phyloP scores from a whole-genome alignment of 92 coral and sea anemone species.

The Blastomussa wellsi region DNA sequence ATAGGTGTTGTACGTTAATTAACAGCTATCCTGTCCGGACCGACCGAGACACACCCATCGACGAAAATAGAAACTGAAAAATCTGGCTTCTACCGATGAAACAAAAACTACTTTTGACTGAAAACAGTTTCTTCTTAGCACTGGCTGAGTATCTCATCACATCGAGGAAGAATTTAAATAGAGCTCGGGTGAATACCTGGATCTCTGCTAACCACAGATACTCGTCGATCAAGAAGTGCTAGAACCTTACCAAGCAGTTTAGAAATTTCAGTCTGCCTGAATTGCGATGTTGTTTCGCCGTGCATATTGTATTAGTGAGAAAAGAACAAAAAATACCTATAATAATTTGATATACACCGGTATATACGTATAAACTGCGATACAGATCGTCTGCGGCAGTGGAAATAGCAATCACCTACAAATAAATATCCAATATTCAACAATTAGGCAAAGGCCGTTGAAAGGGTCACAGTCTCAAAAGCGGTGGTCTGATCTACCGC shows the following conservation, averaged over 20 bases:
- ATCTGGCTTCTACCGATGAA: constrained; percentile 11
- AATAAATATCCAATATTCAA: background rate
- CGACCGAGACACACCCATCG: constrained; percentile 9
- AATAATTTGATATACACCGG: background rate
- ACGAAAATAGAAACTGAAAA: background rate
- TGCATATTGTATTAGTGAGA: background rate
- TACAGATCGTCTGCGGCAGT: background rate
- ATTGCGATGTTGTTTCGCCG: background rate
- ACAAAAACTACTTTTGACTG: background rate
- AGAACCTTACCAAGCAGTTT: background rate
- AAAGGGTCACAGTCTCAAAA: background rate
- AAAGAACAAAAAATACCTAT: background rate
- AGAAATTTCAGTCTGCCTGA: background rate
- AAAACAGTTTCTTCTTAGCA: background rate
- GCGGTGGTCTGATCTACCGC: background rate
- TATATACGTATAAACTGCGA: background rate
- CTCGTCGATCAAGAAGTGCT: background rate
- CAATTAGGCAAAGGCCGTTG: background rate
- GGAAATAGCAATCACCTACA: background rate
- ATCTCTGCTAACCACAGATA: background rate
- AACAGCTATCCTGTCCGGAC: background rate
- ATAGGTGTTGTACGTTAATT: background rate
- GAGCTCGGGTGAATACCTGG: background rate
- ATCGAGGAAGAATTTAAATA: background rate
- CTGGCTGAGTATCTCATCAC: background rate